phyloP scores from a whole-genome alignment of 1,140 invertebrate species.

The Polypedilum vanderplanki region DNA sequence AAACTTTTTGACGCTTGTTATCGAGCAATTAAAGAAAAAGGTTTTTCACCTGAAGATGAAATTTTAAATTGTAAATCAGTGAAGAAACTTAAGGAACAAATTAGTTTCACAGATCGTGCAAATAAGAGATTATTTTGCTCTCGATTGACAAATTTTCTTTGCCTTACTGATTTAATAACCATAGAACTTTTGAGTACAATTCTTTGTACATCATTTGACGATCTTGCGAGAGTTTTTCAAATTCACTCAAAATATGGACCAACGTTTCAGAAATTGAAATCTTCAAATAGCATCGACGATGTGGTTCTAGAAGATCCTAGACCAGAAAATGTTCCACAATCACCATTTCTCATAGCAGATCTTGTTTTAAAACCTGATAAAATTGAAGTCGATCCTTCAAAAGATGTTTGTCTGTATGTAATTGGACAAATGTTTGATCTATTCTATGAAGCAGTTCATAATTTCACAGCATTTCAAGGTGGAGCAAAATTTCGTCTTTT shows the following conservation, averaged over 20 bases:
- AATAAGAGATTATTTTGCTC: constrained; percentile 69
- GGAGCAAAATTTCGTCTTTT: constrained; percentile 36
- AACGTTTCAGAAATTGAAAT: constrained; percentile 33
- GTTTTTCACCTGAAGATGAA: constrained; percentile 63
- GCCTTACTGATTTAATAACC: constrained; percentile 38
- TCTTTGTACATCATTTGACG: constrained; percentile 36
- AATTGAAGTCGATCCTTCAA: constrained; percentile 43
- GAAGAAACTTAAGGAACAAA: constrained; percentile 52
- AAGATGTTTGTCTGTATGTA: constrained; percentile 40
- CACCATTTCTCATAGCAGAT: constrained; percentile 40
- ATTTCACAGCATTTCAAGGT: constrained; percentile 38
- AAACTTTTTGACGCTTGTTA: constrained; percentile 55
- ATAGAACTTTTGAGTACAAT: constrained; percentile 38
- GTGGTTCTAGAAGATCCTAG: constrained; percentile 34
- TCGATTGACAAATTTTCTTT: constrained; percentile 35
- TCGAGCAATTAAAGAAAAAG: constrained; percentile 60
- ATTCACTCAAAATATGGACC: constrained; percentile 37
- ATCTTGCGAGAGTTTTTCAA: constrained; percentile 35
- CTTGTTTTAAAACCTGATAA: constrained; percentile 39
- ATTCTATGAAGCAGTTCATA: constrained; percentile 43
- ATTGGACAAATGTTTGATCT: constrained; percentile 40
- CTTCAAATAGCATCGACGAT: constrained; percentile 32
- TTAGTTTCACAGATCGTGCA: constrained; percentile 76
- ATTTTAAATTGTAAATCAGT: constrained; percentile 47
- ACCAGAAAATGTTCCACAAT: constrained; percentile 36